phyloP scores from a whole-genome alignment of 2,888 invertebrate genomes.

The Slavum lentiscoides region DNA sequence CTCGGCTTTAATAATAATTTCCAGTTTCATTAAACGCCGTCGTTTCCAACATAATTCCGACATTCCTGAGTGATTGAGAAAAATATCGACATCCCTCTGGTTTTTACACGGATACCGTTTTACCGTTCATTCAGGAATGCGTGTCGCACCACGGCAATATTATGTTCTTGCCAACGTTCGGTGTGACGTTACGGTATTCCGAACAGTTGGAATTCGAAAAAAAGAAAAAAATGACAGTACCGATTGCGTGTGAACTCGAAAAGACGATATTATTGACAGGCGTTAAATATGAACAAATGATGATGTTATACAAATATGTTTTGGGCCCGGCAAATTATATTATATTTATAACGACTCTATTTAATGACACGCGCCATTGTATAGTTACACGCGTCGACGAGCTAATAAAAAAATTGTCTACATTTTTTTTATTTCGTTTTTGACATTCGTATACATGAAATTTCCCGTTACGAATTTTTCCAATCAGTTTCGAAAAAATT shows the following conservation, averaged over 20 bases:
- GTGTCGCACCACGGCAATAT: slow-evolving; percentile 12
- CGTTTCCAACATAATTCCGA: slow-evolving; percentile 10
- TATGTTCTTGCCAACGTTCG: not conserved
- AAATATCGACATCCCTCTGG: slow-evolving; percentile 31
- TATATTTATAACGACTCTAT: no score
- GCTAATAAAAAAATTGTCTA: no score
- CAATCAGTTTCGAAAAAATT: no score
- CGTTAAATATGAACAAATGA: no score
- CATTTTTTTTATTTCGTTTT: no score
- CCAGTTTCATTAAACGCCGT: slow-evolving; percentile 31
- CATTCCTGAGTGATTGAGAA: slow-evolving; percentile 36
- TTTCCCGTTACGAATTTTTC: no score
- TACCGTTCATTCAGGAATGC: slow-evolving; percentile 30
- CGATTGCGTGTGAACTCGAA: not conserved
- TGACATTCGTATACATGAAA: no score
- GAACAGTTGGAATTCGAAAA: slow-evolving; percentile 18
- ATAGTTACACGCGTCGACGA: no score
- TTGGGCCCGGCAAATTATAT: no score
- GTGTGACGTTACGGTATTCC: not conserved
- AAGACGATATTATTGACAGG: no score
- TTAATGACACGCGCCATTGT: no score
- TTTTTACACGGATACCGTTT: slow-evolving; percentile 31
- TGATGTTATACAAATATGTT: no score
- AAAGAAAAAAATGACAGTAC: not conserved
- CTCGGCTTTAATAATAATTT: slow-evolving; percentile 42